Percentiles rank a stretch among this genome's conserved stretches.
phyloP scores from a whole-genome alignment of 2,888 invertebrate species.

The Hypomecis punctinalis region DNA sequence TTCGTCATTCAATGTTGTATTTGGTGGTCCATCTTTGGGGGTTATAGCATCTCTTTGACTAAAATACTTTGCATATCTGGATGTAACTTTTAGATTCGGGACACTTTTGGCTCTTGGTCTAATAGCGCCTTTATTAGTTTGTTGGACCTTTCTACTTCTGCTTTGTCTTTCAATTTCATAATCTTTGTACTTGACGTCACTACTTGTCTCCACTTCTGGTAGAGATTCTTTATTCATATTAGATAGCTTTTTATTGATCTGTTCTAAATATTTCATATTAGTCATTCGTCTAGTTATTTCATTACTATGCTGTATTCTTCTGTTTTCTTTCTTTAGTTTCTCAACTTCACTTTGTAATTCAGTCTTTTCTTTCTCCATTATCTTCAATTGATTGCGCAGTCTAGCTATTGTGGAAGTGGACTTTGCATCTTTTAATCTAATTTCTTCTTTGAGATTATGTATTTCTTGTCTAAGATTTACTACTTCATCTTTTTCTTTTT shows the following conservation, averaged over 20 bases:
- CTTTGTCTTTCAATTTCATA: slow-evolving; percentile 76
- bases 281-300: slow-evolving; percentile 82
- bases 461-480: slow-evolving; percentile 87
- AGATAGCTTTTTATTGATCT: slow-evolving; percentile 87
- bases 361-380: slow-evolving; percentile 88
- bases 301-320: slow-evolving; percentile 86
- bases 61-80: slow-evolving; percentile 81
- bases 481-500: slow-evolving; percentile 89
- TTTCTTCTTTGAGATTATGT: slow-evolving; percentile 87
- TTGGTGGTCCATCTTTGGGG: slow-evolving; percentile 57
- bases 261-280: slow-evolving; percentile 90
- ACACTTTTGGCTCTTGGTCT: slow-evolving; percentile 80
- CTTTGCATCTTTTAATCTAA: slow-evolving; percentile 89
- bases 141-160: slow-evolving; percentile 58
- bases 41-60: slow-evolving; percentile 75
- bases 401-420: slow-evolving; percentile 90
- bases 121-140: slow-evolving; percentile 46
- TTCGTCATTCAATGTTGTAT: slow-evolving; percentile 50
- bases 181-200: slow-evolving; percentile 71
- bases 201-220: slow-evolving; percentile 60
- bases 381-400: slow-evolving; percentile 89
- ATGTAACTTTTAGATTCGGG: slow-evolving; percentile 78
- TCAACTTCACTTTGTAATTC: slow-evolving; percentile 88
- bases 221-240: slow-evolving; percentile 64
- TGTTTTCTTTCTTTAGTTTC: slow-evolving; percentile 87